phyloP scores from a whole-genome alignment of 2,797 vertebrate genomes.

The Siniperca scherzeri region DNA sequence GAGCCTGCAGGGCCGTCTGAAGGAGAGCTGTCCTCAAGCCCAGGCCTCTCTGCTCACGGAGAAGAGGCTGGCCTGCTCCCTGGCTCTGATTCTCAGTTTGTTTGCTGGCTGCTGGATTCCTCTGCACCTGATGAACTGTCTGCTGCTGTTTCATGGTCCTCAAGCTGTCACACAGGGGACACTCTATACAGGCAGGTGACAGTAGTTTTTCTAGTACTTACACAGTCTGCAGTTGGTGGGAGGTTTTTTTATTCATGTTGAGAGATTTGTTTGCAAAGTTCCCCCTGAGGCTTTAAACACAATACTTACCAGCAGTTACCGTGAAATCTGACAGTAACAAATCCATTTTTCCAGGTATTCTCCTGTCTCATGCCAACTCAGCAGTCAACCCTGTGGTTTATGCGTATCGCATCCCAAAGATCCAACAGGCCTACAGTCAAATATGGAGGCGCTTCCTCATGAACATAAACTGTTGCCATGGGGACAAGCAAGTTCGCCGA shows the following conservation, averaged over 20 bases:
- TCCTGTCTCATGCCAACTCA: conserved; percentile 90
- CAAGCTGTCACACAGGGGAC: conserved; percentile 15
- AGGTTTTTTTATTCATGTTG: not conserved
- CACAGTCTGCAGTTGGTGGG: not conserved
- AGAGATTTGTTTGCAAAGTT: not conserved
- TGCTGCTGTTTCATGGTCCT: conserved; percentile 75
- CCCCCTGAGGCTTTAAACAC: not conserved
- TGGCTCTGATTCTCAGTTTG: conserved; percentile 88
- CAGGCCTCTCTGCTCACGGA: conserved; percentile 85
- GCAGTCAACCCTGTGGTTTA: conserved; percentile 92
- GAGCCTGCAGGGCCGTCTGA: conserved; percentile 84
- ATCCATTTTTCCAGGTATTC: conserved; percentile 75
- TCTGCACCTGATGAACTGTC: conserved; percentile 87
- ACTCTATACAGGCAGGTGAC: conserved; percentile 74
- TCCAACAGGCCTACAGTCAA: conserved; percentile 85
- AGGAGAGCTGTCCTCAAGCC: conserved; percentile 63
- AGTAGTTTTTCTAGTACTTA: not conserved
- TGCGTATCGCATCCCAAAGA: conserved; percentile 90
- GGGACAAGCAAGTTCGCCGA: conserved; percentile 26
- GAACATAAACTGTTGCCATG: conserved; percentile 59
- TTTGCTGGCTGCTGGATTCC: conserved; percentile 91
- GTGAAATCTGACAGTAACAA: conserved; percentile 1
- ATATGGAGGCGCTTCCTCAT: conserved; percentile 84
- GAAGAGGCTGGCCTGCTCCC: conserved; percentile 86
- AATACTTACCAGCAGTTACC: conserved; percentile 7